Percentiles rank a stretch among this genome's conserved stretches.
phyloP scores from a whole-genome alignment of 1,140 invertebrate species.

The Cotesia typhae region DNA sequence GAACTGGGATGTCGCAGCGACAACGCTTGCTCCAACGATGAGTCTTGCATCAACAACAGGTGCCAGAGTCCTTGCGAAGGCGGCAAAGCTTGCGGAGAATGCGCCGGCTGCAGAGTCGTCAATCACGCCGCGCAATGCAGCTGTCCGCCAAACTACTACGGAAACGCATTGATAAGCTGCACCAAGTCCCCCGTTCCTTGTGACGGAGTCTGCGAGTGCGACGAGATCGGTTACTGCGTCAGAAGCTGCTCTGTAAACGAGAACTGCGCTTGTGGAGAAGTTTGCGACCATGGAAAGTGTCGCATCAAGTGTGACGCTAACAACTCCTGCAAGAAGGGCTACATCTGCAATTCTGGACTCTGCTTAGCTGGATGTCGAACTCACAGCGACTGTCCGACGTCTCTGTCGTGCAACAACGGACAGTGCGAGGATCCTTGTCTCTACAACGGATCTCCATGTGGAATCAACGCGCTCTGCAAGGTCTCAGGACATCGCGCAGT shows the following conservation, averaged over 20 bases:
- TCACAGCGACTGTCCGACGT: constrained; percentile 81
- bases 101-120: constrained; percentile 82
- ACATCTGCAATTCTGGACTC: constrained; percentile 71
- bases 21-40: constrained; percentile 75
- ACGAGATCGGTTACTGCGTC: constrained; percentile 80
- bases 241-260: constrained; percentile 72
- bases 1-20: constrained; percentile 85
- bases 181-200: constrained; percentile 73
- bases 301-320: constrained; percentile 69
- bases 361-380: constrained; percentile 79
- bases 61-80: constrained; percentile 84
- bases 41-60: constrained; percentile 84
- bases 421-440: constrained; percentile 82
- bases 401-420: constrained; percentile 78
- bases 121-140: constrained; percentile 86
- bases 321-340: constrained; percentile 67
- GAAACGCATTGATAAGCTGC: constrained; percentile 82
- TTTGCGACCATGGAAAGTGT: constrained; percentile 72
- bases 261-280: constrained; percentile 81
- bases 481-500: constrained; percentile 81
- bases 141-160: constrained; percentile 81
- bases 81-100: constrained; percentile 77
- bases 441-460: constrained; percentile 71
- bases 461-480: constrained; percentile 79
- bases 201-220: constrained; percentile 76